Conservation (phyloP, 2,888 invertebrate species). For the Corythucha ciliata region DNA sequence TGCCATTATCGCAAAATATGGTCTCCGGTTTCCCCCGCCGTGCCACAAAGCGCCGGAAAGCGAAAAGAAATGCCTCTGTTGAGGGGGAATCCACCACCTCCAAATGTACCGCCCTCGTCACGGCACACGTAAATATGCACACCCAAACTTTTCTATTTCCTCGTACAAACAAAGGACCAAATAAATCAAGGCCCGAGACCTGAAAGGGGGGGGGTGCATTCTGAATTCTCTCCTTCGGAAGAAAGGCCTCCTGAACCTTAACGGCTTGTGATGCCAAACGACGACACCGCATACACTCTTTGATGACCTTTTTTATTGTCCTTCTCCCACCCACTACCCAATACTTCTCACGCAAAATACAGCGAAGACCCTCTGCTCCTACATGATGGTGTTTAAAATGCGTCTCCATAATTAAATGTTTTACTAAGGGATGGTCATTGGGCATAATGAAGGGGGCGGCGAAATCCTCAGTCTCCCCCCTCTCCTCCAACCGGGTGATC, state of each 20-base stretch:
- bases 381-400: too few species aligned
- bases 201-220: conserved; percentile 10
- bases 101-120: conserved; percentile 3
- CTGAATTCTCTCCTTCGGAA: not conserved
- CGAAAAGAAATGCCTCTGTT: conserved; percentile 8
- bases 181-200: conserved; percentile 2
- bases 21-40: conserved; percentile 11
- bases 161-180: not conserved
- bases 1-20: conserved; percentile 37
- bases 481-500: too few species aligned
- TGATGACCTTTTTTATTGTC: too few species aligned
- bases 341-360: too few species aligned
- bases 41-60: conserved; percentile 6
- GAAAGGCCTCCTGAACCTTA: conserved; percentile 4
- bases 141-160: conserved; percentile 14
- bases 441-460: too few species aligned
- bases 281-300: too few species aligned
- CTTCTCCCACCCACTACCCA: too few species aligned
- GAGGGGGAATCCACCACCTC: conserved; percentile 6
- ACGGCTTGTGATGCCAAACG: too few species aligned
- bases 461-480: too few species aligned
- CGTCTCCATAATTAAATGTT: too few species aligned
- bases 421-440: too few species aligned
- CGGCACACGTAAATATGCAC: conserved; percentile 9
- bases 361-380: too few species aligned